phyloP scores from a whole-genome alignment of 2,113 vertebrate species.

The Indicator indicator region DNA sequence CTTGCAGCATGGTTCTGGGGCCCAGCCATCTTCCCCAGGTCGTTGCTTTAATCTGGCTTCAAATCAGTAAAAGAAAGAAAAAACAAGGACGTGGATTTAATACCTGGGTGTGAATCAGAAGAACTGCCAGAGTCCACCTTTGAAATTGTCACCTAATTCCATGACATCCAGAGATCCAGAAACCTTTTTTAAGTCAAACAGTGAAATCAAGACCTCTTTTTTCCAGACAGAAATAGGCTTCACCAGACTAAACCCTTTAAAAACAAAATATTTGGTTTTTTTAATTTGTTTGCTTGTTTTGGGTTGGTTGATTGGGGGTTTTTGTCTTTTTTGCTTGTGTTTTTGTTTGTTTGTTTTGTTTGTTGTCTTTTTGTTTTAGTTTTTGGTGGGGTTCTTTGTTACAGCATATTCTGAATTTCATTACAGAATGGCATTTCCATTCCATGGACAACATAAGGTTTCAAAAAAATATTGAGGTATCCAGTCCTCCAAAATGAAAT shows the following conservation, averaged over 20 bases:
- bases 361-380: neutral
- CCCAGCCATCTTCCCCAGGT: neutral
- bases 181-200: neutral
- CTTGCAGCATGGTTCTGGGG: fast-evolving
- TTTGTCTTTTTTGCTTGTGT: no score
- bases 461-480: neutral
- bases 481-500: neutral
- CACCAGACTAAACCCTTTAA: neutral
- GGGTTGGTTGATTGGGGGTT: no score
- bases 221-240: neutral
- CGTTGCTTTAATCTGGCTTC: neutral
- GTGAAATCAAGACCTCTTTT: neutral
- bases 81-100: neutral
- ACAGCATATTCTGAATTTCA: neutral
- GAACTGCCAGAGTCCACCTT: fast-evolving
- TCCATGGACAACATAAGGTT: neutral
- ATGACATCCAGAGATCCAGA: neutral
- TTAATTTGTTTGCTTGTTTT: neutral
- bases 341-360: no score
- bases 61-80: neutral
- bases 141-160: neutral
- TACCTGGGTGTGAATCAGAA: neutral
- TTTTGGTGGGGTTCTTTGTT: neutral
- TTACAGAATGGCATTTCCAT: neutral
- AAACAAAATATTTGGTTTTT: neutral